A percentile compares a stretch with the other conserved stretches of the same genome.
phyloP scores from a whole-genome alignment of 2,797 vertebrate genomes.

The Trachurus trachurus region DNA sequence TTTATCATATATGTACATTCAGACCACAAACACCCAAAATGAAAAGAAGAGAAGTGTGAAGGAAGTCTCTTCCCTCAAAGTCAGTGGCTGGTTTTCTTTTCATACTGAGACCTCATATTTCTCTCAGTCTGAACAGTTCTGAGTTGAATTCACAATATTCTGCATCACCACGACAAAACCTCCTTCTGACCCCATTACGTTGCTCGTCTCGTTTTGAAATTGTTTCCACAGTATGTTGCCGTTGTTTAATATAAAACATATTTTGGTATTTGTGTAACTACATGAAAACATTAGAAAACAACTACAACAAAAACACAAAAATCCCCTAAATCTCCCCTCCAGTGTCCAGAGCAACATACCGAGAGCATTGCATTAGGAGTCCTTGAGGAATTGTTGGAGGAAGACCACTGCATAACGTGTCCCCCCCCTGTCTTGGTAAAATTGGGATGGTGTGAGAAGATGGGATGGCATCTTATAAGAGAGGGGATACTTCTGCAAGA shows the following conservation, averaged over 20 bases:
- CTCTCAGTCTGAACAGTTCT: constrained; percentile 18
- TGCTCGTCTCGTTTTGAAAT: constrained; percentile 28
- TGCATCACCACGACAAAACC: constrained; percentile 13
- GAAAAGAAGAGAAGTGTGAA: constrained; percentile 20
- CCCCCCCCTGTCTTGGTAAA: constrained; percentile 21
- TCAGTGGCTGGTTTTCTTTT: constrained; percentile 8
- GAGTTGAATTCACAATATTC: constrained; percentile 27
- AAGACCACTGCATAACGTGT: constrained; percentile 11
- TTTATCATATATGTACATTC: constrained; percentile 74
- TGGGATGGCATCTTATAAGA: constrained; percentile 32
- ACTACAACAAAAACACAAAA: constrained; percentile 53
- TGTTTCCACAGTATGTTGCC: constrained; percentile 42
- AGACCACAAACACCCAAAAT: constrained; percentile 58
- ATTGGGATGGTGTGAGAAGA: constrained; percentile 20
- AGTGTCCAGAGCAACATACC: constrained; percentile 52
- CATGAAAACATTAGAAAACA: constrained; percentile 72
- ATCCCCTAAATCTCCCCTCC: constrained; percentile 23
- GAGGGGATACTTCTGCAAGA: constrained; percentile 21
- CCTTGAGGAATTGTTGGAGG: constrained; percentile 38
- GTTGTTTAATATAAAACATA: constrained; percentile 70
- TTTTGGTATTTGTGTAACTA: constrained; percentile 74
- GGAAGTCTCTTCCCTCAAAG: constrained; percentile 43
- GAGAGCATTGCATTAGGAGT: constrained; percentile 43
- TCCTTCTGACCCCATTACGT: not conserved
- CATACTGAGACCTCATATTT: constrained; percentile 3